phyloP scores from a whole-genome alignment of 2,797 vertebrate species.

The Gallinago nigripennis region DNA sequence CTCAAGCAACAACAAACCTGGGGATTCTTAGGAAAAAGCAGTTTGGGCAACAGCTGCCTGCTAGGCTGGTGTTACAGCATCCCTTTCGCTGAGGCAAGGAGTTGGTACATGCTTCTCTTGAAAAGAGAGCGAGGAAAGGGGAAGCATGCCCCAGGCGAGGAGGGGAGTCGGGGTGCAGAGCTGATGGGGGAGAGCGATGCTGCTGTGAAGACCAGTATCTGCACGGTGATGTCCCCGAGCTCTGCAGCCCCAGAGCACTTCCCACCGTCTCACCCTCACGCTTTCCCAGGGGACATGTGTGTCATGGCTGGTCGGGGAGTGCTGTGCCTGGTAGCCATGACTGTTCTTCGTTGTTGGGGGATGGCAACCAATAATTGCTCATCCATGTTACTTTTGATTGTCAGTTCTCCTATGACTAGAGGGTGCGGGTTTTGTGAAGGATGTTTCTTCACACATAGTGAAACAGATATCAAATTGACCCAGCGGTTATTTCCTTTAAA shows the following conservation, averaged over 20 bases:
- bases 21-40: not conserved
- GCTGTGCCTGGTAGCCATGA: fast-evolving
- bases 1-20: fast-evolving
- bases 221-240: fast-evolving
- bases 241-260: fast-evolving
- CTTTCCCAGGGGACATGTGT: fast-evolving
- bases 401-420: not conserved
- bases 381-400: not conserved
- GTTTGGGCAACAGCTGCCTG: not conserved
- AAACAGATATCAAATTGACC: conserved; percentile 58
- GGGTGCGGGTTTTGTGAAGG: not conserved
- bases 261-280: fast-evolving
- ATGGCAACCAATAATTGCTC: not conserved
- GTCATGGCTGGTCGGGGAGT: not conserved
- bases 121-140: not conserved
- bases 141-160: fast-evolving
- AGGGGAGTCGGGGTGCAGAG: not conserved
- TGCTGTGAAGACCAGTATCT: not conserved
- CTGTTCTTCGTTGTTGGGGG: fast-evolving
- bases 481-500: conserved; percentile 53
- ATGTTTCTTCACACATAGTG: conserved; percentile 20
- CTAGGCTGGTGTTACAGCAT: not conserved
- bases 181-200: fast-evolving
- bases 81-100: fast-evolving
- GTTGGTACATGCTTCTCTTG: fast-evolving